Percentiles rank a stretch among this genome's conserved stretches.
Conservation (phyloP, 1,140 invertebrate species). For the Heliconius eleuchia region DNA sequence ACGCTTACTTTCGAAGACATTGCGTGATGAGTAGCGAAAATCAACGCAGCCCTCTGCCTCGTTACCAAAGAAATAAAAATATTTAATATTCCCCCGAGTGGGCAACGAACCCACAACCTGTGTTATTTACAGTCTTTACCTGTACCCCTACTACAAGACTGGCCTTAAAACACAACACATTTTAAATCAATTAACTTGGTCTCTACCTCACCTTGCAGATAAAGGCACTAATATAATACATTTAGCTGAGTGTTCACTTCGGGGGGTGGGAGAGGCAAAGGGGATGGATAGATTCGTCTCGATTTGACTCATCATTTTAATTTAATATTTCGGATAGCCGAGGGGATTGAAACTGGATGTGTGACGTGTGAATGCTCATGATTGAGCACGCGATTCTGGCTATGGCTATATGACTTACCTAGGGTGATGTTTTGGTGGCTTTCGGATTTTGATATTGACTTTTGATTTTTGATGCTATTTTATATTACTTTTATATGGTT, state of each 20-base stretch:
- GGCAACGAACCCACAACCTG: no score
- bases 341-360: constrained; percentile 9
- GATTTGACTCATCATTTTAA: constrained; percentile 12
- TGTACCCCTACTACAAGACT: no score
- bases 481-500: not conserved
- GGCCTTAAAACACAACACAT: not conserved
- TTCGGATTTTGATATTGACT: not conserved
- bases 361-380: constrained; percentile 14
- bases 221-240: constrained; percentile 5
- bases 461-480: not conserved
- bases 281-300: not conserved
- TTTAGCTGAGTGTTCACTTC: constrained; percentile 8
- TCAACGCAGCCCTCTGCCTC: no score
- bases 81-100: no score
- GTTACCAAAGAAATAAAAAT: no score
- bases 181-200: not conserved
- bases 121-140: no score
- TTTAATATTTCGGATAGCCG: constrained; percentile 14
- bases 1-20: no score
- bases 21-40: no score
- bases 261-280: not conserved
- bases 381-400: not conserved
- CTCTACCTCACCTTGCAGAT: not conserved
- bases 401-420: not conserved
- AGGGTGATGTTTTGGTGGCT: not conserved